Evolutionary conservation across 2,113 vertebrate genomes (phyloP), one percentile per base, ranked within the genome.

Genomic region (Cercopithecus mona): DNA sequence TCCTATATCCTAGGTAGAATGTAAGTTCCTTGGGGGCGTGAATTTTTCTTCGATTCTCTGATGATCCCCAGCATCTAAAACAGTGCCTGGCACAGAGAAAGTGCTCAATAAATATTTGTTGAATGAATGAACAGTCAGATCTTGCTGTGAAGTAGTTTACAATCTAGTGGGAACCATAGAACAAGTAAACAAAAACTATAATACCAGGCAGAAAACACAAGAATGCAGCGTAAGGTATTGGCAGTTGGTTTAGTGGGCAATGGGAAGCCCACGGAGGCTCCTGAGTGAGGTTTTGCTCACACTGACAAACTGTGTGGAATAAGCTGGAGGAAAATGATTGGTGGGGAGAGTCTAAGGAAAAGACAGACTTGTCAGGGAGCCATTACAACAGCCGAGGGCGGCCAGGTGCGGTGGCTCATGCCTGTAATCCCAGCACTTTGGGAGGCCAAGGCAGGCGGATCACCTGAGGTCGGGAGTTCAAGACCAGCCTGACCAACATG

Each of bases 101-200:
- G 35, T 72, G 43, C 45, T 96, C 78, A 97, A 66, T 94, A 91
- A 95, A 95, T 80, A 78, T 35, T 38, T 76, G 35, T 22, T 13
- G 76, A 79, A 75, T 83, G 82, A 81, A 64, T 72, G 48, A 86
- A 93, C 61, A n/a, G 45, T 76, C 81, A 59, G 66, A 64, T 59
- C 86, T 94, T 76, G 70, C 27, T 90, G 59, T 61, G 52, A 76
- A 88, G 72, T 32, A 75, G 43, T 61, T 75, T 78, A 45, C n/a
- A 80, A 23, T 79, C 66, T 73, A 32, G 9, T 32, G 13, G 13
- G 16, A 43, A 40, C 78, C 27, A 82, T 2, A 45, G 75, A 89
- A 76, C 43, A 90, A 76, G 40, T 68, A 27, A 85, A 72, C 0
- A 9, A 11, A n/a, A 90, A 92, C 50, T 50, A 20, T 40, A 87